phyloP scores from a whole-genome alignment of 2,113 vertebrate genomes.

The Stigmatopora argus region DNA sequence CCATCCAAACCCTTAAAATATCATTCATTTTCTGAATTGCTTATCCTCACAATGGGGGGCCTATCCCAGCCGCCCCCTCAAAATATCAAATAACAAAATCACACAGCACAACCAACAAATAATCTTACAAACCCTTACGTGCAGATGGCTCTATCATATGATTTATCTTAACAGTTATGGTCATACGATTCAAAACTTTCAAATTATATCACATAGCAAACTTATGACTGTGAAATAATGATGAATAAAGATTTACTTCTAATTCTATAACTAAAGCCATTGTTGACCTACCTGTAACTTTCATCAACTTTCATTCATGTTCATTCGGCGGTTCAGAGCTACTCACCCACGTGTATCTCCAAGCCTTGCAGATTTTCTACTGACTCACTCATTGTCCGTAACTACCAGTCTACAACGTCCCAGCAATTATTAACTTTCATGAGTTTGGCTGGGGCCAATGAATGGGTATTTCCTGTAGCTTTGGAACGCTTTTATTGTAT shows the following conservation, averaged over 20 bases:
- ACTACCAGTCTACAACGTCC: neutral
- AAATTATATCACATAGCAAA: neutral
- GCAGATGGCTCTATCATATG: too few relatives aligned
- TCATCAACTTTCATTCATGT: neutral
- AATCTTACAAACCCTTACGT: too few relatives aligned
- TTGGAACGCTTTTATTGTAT: neutral
- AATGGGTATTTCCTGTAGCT: neutral
- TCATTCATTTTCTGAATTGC: too few relatives aligned
- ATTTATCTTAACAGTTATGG: neutral
- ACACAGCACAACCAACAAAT: too few relatives aligned
- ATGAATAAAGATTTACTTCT: neutral
- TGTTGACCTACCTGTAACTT: neutral
- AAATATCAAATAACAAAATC: too few relatives aligned
- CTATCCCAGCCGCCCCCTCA: too few relatives aligned
- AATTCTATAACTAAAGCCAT: neutral
- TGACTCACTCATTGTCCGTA: neutral
- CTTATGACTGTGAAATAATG: neutral
- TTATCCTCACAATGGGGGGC: too few relatives aligned
- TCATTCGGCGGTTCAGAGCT: neutral
- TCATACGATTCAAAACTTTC: neutral
- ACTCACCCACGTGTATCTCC: slow-evolving; percentile 20
- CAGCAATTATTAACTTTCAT: slow-evolving; percentile 44
- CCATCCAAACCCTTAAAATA: too few relatives aligned
- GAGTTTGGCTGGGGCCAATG: neutral
- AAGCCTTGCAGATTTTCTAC: neutral